Conservation (phyloP, 2,113 vertebrate species). For the Actenoides hombroni region DNA sequence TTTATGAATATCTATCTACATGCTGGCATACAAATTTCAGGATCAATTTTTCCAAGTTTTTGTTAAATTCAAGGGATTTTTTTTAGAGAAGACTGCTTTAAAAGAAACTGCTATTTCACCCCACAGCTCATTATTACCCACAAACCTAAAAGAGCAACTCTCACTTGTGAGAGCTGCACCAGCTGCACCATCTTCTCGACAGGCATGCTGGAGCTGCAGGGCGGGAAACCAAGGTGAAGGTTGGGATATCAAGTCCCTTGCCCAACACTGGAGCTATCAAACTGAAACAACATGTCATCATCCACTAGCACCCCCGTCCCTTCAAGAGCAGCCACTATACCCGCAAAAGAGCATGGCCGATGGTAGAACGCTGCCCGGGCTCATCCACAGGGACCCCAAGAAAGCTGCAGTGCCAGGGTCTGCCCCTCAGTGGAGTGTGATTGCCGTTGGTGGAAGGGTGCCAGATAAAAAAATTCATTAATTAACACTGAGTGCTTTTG, state of each 20-base stretch:
- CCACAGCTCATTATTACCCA: not conserved
- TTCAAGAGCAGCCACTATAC: fast-evolving
- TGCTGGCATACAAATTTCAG: not conserved
- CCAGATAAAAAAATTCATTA: not conserved
- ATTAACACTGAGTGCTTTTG: not conserved
- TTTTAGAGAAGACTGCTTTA: not conserved
- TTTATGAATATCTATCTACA: constrained; percentile 37
- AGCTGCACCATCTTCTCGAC: fast-evolving
- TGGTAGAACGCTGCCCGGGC: fast-evolving
- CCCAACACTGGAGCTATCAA: fast-evolving
- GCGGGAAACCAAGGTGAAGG: not conserved
- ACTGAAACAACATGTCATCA: fast-evolving
- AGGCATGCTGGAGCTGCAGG: not conserved
- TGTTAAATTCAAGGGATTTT: constrained; percentile 11
- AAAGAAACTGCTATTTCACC: not conserved
- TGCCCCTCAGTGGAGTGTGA: fast-evolving
- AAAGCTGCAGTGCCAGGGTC: not conserved
- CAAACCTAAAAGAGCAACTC: not conserved
- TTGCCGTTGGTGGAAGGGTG: not conserved
- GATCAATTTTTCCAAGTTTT: constrained; percentile 21
- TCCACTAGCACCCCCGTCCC: fast-evolving
- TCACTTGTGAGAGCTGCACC: not conserved
- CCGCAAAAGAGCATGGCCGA: not conserved
- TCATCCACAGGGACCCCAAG: fast-evolving
- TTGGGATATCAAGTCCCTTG: not conserved